Evolutionary conservation across 2,797 vertebrate genomes (phyloP).

Genomic region (Pangasius djambal): DNA sequence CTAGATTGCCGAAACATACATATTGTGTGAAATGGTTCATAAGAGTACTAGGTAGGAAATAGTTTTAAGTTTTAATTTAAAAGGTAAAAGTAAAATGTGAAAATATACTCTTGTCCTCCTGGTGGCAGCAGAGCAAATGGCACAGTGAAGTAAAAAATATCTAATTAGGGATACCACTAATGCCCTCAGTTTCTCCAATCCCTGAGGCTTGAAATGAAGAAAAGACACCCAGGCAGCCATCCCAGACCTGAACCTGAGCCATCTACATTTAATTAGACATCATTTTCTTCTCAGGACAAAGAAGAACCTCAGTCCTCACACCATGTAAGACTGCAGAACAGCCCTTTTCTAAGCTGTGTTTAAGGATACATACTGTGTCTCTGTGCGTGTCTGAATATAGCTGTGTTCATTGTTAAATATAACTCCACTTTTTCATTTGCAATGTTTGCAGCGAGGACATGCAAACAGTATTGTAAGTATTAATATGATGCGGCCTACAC

Average conservation of each 20-base stretch:
- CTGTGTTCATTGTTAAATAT: not conserved
- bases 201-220: not conserved
- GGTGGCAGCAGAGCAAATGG: constrained; percentile 20
- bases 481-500: not conserved
- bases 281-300: not conserved
- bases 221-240: not conserved
- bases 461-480: not conserved
- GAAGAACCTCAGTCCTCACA: not conserved
- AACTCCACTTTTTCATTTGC: not conserved
- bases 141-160: not conserved
- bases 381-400: no score
- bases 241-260: not conserved
- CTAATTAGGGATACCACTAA: not conserved
- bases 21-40: not conserved
- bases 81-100: not conserved
- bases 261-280: not conserved
- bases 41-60: not conserved
- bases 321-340: not conserved
- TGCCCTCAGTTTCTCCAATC: not conserved
- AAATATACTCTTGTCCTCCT: not conserved
- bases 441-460: not conserved
- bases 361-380: not conserved
- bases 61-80: not conserved
- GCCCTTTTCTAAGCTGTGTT: not conserved
- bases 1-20: not conserved